Conservation (phyloP, 2,888 invertebrate species). For the Acanthosoma haemorrhoidale region DNA sequence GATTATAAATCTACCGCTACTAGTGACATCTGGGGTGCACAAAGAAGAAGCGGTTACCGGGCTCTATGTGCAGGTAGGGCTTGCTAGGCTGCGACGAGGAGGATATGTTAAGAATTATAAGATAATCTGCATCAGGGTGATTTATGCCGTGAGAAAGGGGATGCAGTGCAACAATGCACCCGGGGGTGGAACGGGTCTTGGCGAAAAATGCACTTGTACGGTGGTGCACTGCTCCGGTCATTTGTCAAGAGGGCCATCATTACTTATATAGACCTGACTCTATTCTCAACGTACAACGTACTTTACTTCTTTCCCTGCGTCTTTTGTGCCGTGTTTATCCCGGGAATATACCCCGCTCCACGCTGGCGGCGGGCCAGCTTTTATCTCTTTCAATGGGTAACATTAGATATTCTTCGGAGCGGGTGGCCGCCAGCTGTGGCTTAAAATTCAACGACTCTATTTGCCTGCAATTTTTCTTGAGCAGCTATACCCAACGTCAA, state of each 20-base stretch:
- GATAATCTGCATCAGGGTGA: neutral
- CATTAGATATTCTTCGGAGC: no score
- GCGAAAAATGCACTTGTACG: slow-evolving; percentile 8
- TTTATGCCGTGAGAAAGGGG: neutral
- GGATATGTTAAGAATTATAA: neutral
- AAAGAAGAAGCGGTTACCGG: neutral
- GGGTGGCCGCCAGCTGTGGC: no score
- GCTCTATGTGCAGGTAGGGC: neutral
- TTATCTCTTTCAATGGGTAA: no score
- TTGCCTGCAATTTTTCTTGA: no score
- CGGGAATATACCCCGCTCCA: neutral
- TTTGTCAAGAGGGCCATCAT: neutral
- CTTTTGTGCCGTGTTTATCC: neutral
- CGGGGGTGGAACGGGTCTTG: neutral
- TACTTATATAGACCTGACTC: neutral
- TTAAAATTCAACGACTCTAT: no score
- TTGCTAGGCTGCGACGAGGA: neutral
- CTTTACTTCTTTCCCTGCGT: neutral
- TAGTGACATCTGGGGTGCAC: neutral
- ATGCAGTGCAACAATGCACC: neutral
- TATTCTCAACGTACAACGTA: no score
- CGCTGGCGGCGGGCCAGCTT: neutral
- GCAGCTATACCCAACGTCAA: no score
- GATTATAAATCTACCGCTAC: neutral
- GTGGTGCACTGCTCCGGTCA: neutral